Percentiles rank a stretch among this genome's conserved stretches.
Evolutionary conservation across 37 sponge, comb jelly and placozoan species (phyloP).

Genomic region (Cliona cf. orientalis): DNA sequence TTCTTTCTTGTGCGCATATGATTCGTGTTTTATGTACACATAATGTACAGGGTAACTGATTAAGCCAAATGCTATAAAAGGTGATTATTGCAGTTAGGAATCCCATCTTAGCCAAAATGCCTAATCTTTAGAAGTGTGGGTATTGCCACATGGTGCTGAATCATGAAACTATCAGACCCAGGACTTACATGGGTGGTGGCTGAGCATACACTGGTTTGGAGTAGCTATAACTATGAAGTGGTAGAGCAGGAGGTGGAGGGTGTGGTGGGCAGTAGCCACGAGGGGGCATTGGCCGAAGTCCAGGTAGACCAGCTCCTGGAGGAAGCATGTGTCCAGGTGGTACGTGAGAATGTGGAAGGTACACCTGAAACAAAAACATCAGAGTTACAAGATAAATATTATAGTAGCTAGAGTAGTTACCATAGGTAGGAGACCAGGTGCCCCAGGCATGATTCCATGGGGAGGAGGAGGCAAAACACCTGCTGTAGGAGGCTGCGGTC

Average conservation of each 20-base stretch:
- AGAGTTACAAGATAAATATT: not conserved
- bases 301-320: not conserved
- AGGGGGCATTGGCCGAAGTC: not conserved
- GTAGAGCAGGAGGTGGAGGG: constrained; percentile 9
- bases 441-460: not conserved
- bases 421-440: not conserved
- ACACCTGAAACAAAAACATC: too few species aligned
- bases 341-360: not conserved
- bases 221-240: too few species aligned
- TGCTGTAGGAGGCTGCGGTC: not conserved
- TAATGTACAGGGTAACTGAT: too few species aligned
- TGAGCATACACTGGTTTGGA: too few species aligned
- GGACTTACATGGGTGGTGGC: constrained; percentile 7
- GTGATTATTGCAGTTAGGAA: not conserved
- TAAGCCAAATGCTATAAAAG: not conserved
- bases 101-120: not conserved
- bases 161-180: not conserved
- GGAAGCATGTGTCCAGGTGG: not conserved
- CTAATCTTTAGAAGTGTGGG: too few species aligned
- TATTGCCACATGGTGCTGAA: too few species aligned
- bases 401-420: not conserved
- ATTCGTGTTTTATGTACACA: too few species aligned
- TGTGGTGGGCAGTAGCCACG: not conserved
- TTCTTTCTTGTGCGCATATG: too few species aligned
- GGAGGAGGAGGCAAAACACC: not conserved